phyloP scores from a whole-genome alignment of 2,113 vertebrate genomes.

The Charina bottae region DNA sequence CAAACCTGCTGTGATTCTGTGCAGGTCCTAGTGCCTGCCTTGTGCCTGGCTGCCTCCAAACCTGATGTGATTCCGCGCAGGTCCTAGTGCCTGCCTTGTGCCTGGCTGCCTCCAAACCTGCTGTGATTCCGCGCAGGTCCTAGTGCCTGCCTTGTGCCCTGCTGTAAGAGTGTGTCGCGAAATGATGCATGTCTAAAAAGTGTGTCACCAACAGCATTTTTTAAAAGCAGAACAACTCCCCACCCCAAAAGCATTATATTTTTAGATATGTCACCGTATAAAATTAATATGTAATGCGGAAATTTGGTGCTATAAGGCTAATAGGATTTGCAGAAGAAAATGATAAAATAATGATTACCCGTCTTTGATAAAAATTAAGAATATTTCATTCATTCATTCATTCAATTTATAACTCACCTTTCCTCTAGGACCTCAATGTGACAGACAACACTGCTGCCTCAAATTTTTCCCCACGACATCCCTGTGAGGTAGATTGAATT shows the following conservation, averaged over 20 bases:
- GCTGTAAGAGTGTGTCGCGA: too few species aligned
- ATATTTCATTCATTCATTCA: background rate
- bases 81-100: too few species aligned
- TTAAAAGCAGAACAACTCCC: background rate
- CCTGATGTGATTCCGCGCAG: too few species aligned
- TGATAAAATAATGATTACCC: background rate
- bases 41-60: too few species aligned
- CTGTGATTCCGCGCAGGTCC: too few species aligned
- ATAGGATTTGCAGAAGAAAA: background rate
- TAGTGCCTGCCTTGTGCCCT: too few species aligned
- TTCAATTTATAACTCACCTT: background rate
- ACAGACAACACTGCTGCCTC: background rate
- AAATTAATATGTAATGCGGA: background rate
- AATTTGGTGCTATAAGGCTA: background rate
- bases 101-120: too few species aligned
- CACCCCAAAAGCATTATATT: background rate
- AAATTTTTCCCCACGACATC: background rate
- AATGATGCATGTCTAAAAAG: too few species aligned
- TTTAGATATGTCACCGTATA: background rate
- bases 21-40: too few species aligned
- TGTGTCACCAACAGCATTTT: too few species aligned
- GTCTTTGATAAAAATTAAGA: background rate
- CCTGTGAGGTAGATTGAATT: background rate
- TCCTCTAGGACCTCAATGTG: background rate
- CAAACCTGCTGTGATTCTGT: too few species aligned